These are phyloP conservation scores for Poecile montanus DNA, from an alignment of 2,797 vertebrate species.

Conservation along the genomic window DNA sequence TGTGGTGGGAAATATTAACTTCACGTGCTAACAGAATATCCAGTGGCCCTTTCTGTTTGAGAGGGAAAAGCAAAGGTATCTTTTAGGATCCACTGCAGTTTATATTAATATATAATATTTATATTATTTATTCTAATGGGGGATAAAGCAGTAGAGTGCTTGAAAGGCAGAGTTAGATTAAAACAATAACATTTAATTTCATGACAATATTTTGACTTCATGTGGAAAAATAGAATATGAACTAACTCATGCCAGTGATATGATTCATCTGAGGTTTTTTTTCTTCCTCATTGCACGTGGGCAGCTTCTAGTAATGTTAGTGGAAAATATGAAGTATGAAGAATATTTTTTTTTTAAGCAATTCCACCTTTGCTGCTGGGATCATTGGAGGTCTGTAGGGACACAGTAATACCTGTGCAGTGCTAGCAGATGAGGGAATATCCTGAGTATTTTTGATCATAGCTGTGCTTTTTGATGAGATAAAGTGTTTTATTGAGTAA, in stretches of 20 bases:
- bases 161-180: neutral
- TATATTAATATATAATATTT: neutral
- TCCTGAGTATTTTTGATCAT: neutral
- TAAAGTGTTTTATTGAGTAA: neutral
- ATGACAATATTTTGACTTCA: neutral
- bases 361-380: neutral
- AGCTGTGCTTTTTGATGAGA: neutral
- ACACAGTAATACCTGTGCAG: neutral
- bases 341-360: neutral
- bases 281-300: neutral
- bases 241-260: neutral
- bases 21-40: neutral
- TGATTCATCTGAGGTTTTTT: constrained; percentile 1
- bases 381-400: neutral
- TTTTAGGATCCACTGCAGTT: neutral
- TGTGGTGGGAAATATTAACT: neutral
- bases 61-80: neutral
- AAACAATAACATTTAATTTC: neutral
- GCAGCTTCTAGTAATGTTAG: neutral
- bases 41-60: neutral
- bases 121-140: neutral
- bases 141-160: neutral
- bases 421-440: neutral
- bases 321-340: neutral
- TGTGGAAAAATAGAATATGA: constrained; percentile 21